Base-by-base conservation (phyloP, 1,140 invertebrate genomes). In the Drosophila simulans region DNA sequence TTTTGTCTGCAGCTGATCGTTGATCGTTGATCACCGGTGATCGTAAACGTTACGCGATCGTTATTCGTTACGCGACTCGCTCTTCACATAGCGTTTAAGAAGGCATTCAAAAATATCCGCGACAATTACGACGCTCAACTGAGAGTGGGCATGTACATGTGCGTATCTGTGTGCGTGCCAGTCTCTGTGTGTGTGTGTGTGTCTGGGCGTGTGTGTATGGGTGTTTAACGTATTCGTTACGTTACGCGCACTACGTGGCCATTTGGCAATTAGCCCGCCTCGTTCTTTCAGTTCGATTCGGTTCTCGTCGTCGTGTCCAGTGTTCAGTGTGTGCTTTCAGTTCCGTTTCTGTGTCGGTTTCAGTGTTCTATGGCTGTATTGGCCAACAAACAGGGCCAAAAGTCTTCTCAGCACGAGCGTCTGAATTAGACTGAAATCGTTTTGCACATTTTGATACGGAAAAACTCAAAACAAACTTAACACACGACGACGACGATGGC, bases 401-500 rank as follows among this genome's bases (percentile, higher is more conserved):
- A 92, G 90, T 92, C 91, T 92, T 92, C 89, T 91, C 91, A 92
- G 91, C 91, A 91, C 91, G 91, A 92, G 88, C 80, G 91, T 92
- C 91, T 92, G 91, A 92, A 91, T 92, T 91, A 91, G 91, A 92
- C 91, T 92, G 91, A 92, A 92, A 91, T 90, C 84, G 91, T 92
- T 92, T 92, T 91, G 91, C 91, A 91, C 90, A 92, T 91, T 91
- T 91, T 86, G 91, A 91, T 91, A 90, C 91, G 91, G 91, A 91
- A 92, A 91, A 92, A 91, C 91, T 89, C 86, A 90, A 90, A 90
- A 90, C 81, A 90, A 90, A 88, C 82, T 88, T 83, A 84, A 70
- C 77, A 80, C 73, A 81, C 58, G 68, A 77, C 57, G 77, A 65
- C 60, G 72, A 62, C 70, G 72, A 70, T 62, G 78, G 71, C 59